phyloP scores from a whole-genome alignment of 2,888 invertebrate genomes.

The Branchinecta sandiegonensis region DNA sequence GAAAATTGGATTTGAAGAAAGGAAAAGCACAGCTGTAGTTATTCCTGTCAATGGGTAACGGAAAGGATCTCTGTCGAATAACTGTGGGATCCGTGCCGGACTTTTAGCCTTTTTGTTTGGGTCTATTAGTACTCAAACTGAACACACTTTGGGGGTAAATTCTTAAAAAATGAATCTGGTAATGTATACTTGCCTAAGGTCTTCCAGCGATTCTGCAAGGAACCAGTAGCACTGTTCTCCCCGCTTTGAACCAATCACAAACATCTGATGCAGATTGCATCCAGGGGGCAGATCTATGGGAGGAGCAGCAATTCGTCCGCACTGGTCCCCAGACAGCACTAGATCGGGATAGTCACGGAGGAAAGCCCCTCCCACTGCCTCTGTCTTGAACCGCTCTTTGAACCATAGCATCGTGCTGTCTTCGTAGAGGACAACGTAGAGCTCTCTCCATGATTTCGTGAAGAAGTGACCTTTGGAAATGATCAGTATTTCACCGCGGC shows the following conservation, averaged over 20 bases:
- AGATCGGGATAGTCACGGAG: background rate
- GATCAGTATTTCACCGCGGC: no score
- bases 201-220: conserved; percentile 3
- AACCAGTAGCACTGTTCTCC: background rate
- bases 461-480: conserved; percentile 51
- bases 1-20: no score
- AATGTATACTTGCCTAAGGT: background rate
- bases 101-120: no score
- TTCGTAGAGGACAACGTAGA: conserved; percentile 67
- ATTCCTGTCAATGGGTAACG: no score
- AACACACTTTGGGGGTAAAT: no score
- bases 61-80: no score
- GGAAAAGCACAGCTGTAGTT: no score
- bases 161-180: no score
- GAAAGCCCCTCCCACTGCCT: conserved; percentile 31
- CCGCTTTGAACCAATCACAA: background rate
- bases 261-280: background rate
- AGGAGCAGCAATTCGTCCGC: background rate
- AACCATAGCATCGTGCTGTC: conserved; percentile 79
- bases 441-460: conserved; percentile 66
- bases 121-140: no score
- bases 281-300: background rate
- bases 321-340: background rate
- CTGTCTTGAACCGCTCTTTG: conserved; percentile 45
- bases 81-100: no score